Conservation (phyloP, 2,797 vertebrate genomes). For the Meda fulgida region DNA sequence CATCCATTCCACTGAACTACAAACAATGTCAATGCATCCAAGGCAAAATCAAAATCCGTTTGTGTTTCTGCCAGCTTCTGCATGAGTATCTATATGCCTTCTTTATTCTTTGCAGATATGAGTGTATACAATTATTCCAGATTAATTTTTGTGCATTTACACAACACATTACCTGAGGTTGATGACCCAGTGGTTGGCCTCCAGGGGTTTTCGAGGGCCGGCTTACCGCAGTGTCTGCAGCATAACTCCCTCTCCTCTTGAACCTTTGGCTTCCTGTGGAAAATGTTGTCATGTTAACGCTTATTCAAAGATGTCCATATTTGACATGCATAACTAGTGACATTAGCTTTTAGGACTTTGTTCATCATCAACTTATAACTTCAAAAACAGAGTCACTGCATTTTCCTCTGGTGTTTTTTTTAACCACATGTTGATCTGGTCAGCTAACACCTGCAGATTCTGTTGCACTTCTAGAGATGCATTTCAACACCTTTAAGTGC, state of each 20-base stretch:
- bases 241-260: conserved; percentile 43
- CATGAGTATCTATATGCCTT: neutral
- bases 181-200: conserved; percentile 41
- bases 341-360: neutral
- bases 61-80: neutral
- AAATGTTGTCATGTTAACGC: conserved; percentile 21
- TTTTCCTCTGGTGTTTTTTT: neutral
- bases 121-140: neutral
- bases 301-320: conserved; percentile 24
- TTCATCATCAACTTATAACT: neutral
- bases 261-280: conserved; percentile 56
- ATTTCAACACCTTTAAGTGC: neutral
- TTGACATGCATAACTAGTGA: neutral
- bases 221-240: conserved; percentile 59
- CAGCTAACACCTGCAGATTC: neutral
- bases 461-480: neutral
- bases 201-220: conserved; percentile 59
- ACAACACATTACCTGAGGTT: conserved; percentile 65
- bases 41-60: neutral
- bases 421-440: conserved; percentile 29
- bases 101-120: neutral
- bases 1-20: conserved; percentile 27
- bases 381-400: neutral
- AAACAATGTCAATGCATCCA: neutral
- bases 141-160: neutral